These are phyloP conservation scores for Eledona agricola DNA, from an alignment of 2,888 invertebrate genomes.

Conservation along the genomic window DNA sequence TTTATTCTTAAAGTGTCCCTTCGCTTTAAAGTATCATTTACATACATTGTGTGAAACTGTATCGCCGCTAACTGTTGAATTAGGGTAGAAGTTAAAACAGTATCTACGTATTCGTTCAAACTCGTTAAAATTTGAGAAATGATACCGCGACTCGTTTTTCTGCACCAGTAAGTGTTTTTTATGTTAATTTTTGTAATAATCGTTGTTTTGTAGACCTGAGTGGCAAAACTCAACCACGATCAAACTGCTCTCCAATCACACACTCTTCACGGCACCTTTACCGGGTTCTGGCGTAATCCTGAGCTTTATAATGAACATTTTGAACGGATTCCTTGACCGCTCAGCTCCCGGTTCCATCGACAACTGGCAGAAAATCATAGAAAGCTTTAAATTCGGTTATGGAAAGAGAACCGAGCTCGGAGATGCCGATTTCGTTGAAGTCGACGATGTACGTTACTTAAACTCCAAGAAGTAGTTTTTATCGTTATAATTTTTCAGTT, in stretches of 20 bases:
- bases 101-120: no score
- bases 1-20: no score
- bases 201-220: constrained; percentile 65
- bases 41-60: no score
- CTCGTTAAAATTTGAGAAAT: no score
- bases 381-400: constrained; percentile 93
- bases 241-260: constrained; percentile 69
- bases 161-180: neutral
- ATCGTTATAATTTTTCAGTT: constrained; percentile 4
- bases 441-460: constrained; percentile 32
- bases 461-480: neutral
- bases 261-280: constrained; percentile 79
- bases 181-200: no score
- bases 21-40: no score
- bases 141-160: neutral
- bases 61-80: no score
- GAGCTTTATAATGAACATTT: constrained; percentile 82
- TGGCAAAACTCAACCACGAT: constrained; percentile 74
- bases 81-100: no score
- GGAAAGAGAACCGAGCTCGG: constrained; percentile 86
- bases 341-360: constrained; percentile 51
- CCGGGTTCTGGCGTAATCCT: constrained; percentile 89
- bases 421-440: constrained; percentile 69
- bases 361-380: constrained; percentile 84
- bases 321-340: constrained; percentile 66